Conservation (phyloP, 23 tunicate species). For the Halocynthia aurantium region DNA sequence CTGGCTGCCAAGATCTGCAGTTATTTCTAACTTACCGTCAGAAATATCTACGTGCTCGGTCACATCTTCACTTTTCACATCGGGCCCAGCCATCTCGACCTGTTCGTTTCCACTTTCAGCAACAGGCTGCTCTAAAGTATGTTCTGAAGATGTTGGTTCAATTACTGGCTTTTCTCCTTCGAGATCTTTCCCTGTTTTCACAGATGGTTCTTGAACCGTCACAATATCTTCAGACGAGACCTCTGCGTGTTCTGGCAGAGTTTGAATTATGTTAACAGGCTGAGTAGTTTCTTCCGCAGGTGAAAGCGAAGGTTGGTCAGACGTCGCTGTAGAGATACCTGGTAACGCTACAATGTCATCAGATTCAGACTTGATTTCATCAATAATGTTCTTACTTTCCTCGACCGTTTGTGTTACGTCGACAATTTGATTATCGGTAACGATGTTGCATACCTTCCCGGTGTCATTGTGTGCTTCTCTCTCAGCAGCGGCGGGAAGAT, state of each 20-base stretch:
- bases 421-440: neutral
- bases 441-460: constrained; percentile 15
- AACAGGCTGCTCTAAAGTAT: no score
- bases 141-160: no score
- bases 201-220: neutral
- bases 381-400: neutral
- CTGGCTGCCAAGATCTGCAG: no score
- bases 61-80: no score
- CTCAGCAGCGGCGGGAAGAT: constrained; percentile 91
- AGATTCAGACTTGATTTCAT: neutral
- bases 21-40: no score
- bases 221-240: neutral
- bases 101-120: no score
- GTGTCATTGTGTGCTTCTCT: constrained; percentile 17
- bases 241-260: neutral
- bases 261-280: neutral
- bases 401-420: neutral
- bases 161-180: no score
- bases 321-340: neutral
- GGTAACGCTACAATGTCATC: neutral
- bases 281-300: no score
- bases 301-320: neutral
- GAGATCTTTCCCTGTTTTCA: no score
- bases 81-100: no score
- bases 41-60: no score